Evolutionary conservation across 2,797 vertebrate genomes (phyloP).

Genomic region (Coccyzus lansbergi): DNA sequence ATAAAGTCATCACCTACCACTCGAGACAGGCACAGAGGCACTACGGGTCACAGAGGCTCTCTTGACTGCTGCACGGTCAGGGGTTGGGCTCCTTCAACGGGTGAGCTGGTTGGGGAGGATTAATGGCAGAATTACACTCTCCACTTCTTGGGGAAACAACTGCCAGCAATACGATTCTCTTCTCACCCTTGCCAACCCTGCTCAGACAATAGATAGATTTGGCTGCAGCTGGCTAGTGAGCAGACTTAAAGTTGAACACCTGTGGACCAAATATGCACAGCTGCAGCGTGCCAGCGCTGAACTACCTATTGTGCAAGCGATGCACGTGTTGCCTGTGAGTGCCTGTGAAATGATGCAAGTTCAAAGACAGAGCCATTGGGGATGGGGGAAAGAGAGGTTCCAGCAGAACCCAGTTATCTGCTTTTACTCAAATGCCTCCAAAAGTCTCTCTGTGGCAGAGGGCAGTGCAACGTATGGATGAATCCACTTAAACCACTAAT

Average conservation of each 20-base stretch:
- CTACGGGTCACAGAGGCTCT: accelerated
- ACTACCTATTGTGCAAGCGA: neutral
- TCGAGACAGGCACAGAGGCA: accelerated
- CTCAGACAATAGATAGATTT: neutral
- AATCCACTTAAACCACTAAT: neutral
- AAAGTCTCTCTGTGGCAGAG: neutral
- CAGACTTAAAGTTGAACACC: neutral
- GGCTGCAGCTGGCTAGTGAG: neutral
- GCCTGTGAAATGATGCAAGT: neutral
- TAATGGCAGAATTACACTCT: neutral
- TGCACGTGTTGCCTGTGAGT: accelerated
- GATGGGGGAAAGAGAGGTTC: neutral
- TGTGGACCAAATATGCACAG: neutral
- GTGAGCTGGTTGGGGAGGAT: neutral
- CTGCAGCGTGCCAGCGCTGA: neutral
- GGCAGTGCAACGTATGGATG: neutral
- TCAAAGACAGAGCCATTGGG: neutral
- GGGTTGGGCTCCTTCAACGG: neutral
- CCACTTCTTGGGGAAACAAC: neutral
- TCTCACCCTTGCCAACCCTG: neutral
- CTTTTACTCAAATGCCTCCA: neutral
- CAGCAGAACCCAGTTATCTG: neutral
- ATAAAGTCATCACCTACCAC: neutral
- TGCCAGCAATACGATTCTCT: neutral
- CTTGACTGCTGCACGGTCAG: neutral